Base-by-base conservation (phyloP, 1,140 invertebrate genomes). In the Heliothis subflexa region DNA sequence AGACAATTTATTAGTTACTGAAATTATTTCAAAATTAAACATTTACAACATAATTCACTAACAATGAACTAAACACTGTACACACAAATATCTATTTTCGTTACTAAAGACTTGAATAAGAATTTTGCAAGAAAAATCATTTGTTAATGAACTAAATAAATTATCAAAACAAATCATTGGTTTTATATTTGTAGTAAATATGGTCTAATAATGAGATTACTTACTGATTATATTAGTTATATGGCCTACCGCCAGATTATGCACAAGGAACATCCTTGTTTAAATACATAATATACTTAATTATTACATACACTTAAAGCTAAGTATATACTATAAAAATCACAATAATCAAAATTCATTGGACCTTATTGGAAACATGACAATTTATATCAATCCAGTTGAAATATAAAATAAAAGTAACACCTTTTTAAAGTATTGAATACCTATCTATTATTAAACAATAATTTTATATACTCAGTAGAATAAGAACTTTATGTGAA, bases 161-260 rank as follows among this genome's bases (percentile, higher is more conserved):
- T 50, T 50, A 52, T 70, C 21, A 70, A 70, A 70, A 47, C 50
- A 70, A 70, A 70, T 52, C 52, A 70, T 47, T 70, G 66, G 28
- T 5, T 50, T 70, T 70, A 21, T n/a, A 28, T 50, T 49, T 70
- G 66, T 14, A 50, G 25, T 28, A 7, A 40, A 40, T 40, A 40
- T 40, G 33, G 33, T 40, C 33, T 25, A 70, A 28, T 62, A 40
- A 45, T 40, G 64, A 68, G 40, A 66, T 66, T 49, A 47, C 45
- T 66, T 16, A 62, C 49, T 14, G 16, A 40, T 49, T 62, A 14
- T n/a, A n/a, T 9, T 64, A 64, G 14, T 16, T 64, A 64, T 33
- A 64, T 47, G 61, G 61, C 14, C 61, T 40, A 40, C 33, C 5
- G 33, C 33, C 33, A 9, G 33, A 40, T 40, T 40, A 40, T 40